A percentile compares a stretch with the other conserved stretches of the same genome.
These are phyloP conservation scores for Brachyalestes nurse DNA, from an alignment of 2,797 vertebrate genomes.

Conservation along the genomic window DNA sequence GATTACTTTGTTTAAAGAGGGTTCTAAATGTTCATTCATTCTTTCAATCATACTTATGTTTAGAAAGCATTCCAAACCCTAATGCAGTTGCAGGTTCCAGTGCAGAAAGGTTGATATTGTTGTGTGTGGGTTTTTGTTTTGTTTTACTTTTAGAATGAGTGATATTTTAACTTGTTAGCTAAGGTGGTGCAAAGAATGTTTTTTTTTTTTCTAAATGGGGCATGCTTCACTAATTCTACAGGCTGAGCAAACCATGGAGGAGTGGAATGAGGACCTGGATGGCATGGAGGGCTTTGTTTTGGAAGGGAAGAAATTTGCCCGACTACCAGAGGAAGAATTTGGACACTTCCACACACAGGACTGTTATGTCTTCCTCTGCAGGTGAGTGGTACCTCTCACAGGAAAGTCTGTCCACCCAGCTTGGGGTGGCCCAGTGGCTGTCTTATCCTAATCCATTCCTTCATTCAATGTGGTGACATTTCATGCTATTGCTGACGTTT, in stretches of 20 bases:
- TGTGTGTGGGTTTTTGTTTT: no score
- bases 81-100: neutral
- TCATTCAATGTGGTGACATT: neutral
- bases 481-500: neutral
- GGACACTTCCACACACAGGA: constrained; percentile 96
- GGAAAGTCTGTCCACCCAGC: no score
- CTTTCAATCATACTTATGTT: neutral
- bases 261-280: constrained; percentile 97
- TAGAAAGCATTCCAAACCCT: neutral
- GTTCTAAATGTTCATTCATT: neutral
- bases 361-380: constrained; percentile 98
- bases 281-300: constrained; percentile 98
- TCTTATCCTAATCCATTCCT: neutral
- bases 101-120: neutral
- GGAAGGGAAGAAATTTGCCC: constrained; percentile 96
- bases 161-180: no score
- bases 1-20: neutral
- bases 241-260: constrained; percentile 97
- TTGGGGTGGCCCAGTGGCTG: no score
- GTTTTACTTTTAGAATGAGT: no score
- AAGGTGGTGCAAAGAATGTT: no score
- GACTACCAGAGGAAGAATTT: constrained; percentile 96
- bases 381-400: constrained; percentile 69
- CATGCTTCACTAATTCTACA: constrained; percentile 55
- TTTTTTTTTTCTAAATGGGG: no score